phyloP scores from a whole-genome alignment of 1,140 invertebrate genomes.

The Drosophila fuyamai region DNA sequence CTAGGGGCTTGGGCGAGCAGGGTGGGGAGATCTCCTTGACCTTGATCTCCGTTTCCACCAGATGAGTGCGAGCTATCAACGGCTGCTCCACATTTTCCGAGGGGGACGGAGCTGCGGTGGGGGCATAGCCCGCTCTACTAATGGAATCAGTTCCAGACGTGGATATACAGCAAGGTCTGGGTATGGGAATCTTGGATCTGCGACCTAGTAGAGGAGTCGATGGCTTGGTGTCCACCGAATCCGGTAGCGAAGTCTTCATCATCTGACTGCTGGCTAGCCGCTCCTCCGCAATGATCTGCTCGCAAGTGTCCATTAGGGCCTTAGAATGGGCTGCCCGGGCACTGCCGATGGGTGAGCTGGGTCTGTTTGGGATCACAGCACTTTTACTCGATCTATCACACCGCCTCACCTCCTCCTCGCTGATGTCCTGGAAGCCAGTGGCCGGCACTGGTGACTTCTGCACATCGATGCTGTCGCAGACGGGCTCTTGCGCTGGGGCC shows the following conservation, averaged over 20 bases:
- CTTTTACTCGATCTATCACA: slow-evolving; percentile 51
- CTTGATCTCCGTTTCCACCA: slow-evolving; percentile 80
- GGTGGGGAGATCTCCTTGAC: slow-evolving; percentile 64
- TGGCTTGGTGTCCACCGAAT: slow-evolving; percentile 12
- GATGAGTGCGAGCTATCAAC: slow-evolving; percentile 66
- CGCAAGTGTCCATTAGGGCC: slow-evolving; percentile 75
- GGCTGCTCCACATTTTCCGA: slow-evolving; percentile 41
- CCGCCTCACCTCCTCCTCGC: slow-evolving; percentile 53
- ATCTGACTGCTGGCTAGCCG: slow-evolving; percentile 71
- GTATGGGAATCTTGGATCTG: slow-evolving; percentile 80
- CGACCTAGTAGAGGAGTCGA: slow-evolving; percentile 57
- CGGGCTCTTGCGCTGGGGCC: slow-evolving; percentile 68
- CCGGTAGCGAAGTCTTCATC: slow-evolving; percentile 62
- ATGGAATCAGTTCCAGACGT: slow-evolving; percentile 72
- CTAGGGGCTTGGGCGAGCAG: slow-evolving; percentile 33
- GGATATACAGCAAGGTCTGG: slow-evolving; percentile 69
- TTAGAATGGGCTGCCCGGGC: slow-evolving; percentile 75
- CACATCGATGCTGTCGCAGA: slow-evolving; percentile 69
- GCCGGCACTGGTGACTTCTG: slow-evolving; percentile 58
- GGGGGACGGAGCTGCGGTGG: background rate
- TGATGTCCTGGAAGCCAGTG: slow-evolving; percentile 70
- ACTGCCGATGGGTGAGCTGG: slow-evolving; percentile 64
- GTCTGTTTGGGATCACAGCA: slow-evolving; percentile 18
- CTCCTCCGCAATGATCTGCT: slow-evolving; percentile 80
- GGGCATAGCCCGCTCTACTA: slow-evolving; percentile 59